These are phyloP conservation scores for Phallusia fumigata DNA, from an alignment of 23 tunicate species.

Conservation along the genomic window DNA sequence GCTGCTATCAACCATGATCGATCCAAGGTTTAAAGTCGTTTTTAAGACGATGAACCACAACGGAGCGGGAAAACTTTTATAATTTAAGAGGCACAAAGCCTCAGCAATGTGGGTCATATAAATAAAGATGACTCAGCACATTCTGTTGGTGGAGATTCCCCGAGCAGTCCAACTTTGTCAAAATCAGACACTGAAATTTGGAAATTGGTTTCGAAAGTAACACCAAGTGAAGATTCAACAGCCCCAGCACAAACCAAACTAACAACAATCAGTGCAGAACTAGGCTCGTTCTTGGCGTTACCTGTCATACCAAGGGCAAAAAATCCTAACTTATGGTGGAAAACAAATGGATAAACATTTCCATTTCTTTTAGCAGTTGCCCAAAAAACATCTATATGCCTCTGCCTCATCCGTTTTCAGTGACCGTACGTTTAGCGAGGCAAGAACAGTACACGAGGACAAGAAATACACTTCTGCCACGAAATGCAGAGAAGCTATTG, in stretches of 20 bases:
- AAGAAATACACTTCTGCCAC: conserved; percentile 17
- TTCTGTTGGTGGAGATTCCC: no score
- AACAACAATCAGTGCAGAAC: not conserved
- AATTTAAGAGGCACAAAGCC: not conserved
- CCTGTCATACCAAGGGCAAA: not conserved
- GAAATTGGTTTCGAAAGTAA: no score
- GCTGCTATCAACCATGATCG: not conserved
- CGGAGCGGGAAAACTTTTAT: not conserved
- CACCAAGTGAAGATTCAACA: no score
- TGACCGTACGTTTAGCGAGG: conserved; percentile 17
- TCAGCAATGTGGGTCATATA: no score
- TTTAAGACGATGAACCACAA: not conserved
- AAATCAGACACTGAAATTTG: not conserved
- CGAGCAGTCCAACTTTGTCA: not conserved
- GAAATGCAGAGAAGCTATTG: conserved; percentile 10
- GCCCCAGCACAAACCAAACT: not conserved
- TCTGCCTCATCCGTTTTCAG: no score
- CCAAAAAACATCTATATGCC: not conserved
- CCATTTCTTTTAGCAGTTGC: not conserved
- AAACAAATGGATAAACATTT: not conserved
- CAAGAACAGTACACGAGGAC: conserved; percentile 18
- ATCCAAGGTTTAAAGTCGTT: not conserved
- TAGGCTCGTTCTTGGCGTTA: not conserved
- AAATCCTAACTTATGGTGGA: not conserved
- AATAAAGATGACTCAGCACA: no score